Evolutionary conservation across 2,797 vertebrate species (phyloP).

Genomic region (Esox lucius): DNA sequence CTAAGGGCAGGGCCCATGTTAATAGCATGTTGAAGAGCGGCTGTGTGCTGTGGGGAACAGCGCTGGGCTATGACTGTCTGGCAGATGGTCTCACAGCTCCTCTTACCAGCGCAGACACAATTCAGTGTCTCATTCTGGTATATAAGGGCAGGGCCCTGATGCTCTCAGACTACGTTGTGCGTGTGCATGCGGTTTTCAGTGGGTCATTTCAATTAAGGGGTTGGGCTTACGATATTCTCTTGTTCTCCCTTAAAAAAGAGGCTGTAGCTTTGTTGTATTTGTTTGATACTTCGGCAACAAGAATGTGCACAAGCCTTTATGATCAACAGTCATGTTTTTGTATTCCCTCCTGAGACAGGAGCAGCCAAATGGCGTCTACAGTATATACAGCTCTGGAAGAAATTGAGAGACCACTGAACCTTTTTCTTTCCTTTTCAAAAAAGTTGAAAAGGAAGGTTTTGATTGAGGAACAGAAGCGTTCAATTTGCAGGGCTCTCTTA

Average conservation of each 20-base stretch:
- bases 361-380: background rate
- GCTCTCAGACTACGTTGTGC: background rate
- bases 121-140: background rate
- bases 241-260: too few relatives aligned
- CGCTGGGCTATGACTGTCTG: background rate
- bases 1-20: background rate
- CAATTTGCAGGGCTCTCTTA: too few relatives aligned
- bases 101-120: background rate
- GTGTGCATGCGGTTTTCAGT: background rate
- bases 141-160: slow-evolving; percentile 18
- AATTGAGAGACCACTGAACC: too few relatives aligned
- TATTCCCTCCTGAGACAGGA: background rate
- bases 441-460: too few relatives aligned
- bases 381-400: too few relatives aligned
- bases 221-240: background rate
- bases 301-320: background rate
- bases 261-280: background rate
- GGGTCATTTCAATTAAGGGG: background rate
- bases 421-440: too few relatives aligned
- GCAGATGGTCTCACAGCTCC: slow-evolving; percentile 3
- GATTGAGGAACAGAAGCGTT: too few relatives aligned
- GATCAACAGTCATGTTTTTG: background rate
- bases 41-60: background rate
- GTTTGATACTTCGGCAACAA: background rate
- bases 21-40: background rate